Evolutionary conservation across 2,113 vertebrate species (phyloP).

Genomic region (Microcebus jonahi): DNA sequence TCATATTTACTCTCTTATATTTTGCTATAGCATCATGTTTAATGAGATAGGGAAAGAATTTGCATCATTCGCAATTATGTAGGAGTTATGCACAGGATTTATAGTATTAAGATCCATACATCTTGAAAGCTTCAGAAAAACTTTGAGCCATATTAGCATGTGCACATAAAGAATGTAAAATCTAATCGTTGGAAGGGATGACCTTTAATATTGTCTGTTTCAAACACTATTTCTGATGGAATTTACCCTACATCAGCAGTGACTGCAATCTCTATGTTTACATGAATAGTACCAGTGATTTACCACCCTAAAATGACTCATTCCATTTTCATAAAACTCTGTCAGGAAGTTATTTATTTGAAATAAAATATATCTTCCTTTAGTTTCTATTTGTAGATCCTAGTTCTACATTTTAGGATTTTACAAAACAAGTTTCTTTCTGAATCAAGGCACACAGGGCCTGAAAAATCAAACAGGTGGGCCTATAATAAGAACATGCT

Average conservation of each 20-base stretch:
- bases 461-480: constrained; percentile 9
- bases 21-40: not conserved
- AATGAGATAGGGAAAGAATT: not conserved
- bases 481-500: constrained; percentile 7
- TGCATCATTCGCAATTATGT: not conserved
- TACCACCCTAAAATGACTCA: not conserved
- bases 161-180: not conserved
- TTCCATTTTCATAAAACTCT: not conserved
- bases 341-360: not conserved
- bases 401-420: not conserved
- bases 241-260: not conserved
- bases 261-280: not conserved
- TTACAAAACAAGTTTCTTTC: constrained; percentile 20
- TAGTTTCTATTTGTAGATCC: not conserved
- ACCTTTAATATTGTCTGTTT: not conserved
- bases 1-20: not conserved
- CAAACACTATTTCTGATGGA: not conserved
- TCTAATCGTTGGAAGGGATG: not conserved
- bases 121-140: not conserved
- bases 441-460: not conserved
- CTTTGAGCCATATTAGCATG: not conserved
- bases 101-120: not conserved
- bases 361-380: constrained; percentile 30
- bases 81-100: not conserved
- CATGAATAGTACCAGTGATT: not conserved